Conservation (phyloP, 1,140 invertebrate genomes). For the Probaryconus sp. region DNA sequence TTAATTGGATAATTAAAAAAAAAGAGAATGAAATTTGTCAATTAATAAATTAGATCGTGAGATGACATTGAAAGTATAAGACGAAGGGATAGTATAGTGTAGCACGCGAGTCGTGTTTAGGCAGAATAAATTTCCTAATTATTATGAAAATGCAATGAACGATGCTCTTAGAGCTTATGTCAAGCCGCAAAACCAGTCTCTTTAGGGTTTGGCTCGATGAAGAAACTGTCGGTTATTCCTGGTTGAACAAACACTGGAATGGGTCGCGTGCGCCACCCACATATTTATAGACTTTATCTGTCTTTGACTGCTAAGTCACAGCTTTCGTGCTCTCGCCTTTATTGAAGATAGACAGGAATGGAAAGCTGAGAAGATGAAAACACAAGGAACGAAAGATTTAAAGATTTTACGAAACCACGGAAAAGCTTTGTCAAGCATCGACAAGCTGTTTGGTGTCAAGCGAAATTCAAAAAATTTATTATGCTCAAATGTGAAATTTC, state of each 20-base stretch:
- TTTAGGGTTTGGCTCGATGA: conserved; percentile 71
- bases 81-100: too few relatives aligned
- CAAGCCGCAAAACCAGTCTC: conserved; percentile 75
- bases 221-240: conserved; percentile 78
- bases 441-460: not conserved
- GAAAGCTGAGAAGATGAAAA: conserved; percentile 29
- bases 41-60: too few relatives aligned
- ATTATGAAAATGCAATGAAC: conserved; percentile 52
- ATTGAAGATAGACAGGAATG: conserved; percentile 53
- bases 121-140: too few relatives aligned
- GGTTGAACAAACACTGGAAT: conserved; percentile 79
- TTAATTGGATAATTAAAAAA: too few relatives aligned
- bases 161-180: conserved; percentile 66
- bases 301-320: conserved; percentile 73
- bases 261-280: conserved; percentile 77
- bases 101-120: too few relatives aligned
- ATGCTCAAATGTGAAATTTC: not conserved
- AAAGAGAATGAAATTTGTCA: too few relatives aligned
- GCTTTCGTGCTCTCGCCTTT: conserved; percentile 63
- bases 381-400: conserved; percentile 6
- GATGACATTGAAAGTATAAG: too few relatives aligned
- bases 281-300: conserved; percentile 79
- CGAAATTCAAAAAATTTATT: not conserved
- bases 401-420: conserved; percentile 1
- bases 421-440: not conserved